Conservation (phyloP, 2,888 invertebrate species). For the Nomada goodeniana region DNA sequence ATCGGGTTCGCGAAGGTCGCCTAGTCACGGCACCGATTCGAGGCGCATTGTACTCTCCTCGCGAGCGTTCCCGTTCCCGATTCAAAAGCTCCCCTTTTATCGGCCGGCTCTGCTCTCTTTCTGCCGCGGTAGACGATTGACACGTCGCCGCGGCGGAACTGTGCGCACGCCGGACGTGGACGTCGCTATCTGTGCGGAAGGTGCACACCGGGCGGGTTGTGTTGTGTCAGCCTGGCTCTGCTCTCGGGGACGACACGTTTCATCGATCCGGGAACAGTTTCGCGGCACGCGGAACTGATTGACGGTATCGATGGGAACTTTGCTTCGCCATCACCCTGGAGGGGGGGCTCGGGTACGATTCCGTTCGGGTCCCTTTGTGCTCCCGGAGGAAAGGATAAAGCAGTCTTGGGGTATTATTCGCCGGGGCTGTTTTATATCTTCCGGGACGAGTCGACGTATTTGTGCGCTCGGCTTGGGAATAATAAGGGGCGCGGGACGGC, state of each 20-base stretch:
- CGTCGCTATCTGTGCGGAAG: slow-evolving; percentile 15
- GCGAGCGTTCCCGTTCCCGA: slow-evolving; percentile 35
- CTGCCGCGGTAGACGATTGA: slow-evolving; percentile 26
- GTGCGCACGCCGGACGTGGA: slow-evolving; percentile 32
- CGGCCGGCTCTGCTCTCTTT: slow-evolving; percentile 9
- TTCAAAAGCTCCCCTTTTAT: slow-evolving; percentile 40
- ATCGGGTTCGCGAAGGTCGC: slow-evolving; percentile 55
- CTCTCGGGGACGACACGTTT: slow-evolving; percentile 17
- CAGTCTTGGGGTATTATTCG: no score
- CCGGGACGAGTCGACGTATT: no score
- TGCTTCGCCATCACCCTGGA: neutral
- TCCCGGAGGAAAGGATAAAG: no score
- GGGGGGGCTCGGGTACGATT: neutral
- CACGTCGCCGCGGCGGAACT: slow-evolving; percentile 15
- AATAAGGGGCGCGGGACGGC: no score
- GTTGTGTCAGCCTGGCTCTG: slow-evolving; percentile 40
- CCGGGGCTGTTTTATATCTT: no score
- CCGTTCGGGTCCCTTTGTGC: neutral
- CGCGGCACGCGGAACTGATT: slow-evolving; percentile 56
- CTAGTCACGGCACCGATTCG: slow-evolving; percentile 55
- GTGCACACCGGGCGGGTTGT: slow-evolving; percentile 13
- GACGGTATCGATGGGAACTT: slow-evolving; percentile 43
- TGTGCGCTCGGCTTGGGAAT: no score
- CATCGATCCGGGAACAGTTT: slow-evolving; percentile 63
- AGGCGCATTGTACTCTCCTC: slow-evolving; percentile 26